Evolutionary conservation across 2,888 invertebrate genomes (phyloP), one percentile per base, ranked within the genome.

Genomic region (Platycnemis pennipes): DNA sequence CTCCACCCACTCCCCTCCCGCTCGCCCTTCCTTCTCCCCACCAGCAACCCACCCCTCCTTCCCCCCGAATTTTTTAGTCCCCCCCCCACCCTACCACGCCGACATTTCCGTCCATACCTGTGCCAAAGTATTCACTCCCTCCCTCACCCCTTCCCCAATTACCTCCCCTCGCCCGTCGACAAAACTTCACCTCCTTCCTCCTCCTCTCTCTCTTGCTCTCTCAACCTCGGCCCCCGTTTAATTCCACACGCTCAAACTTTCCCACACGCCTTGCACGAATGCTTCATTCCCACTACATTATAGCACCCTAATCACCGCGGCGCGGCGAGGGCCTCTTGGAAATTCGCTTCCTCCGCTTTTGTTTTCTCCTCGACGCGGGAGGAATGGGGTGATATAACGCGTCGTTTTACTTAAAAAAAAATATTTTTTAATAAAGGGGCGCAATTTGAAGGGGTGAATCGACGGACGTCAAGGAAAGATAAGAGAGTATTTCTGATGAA

Each of bases 181-280:
- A 13, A 19, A 16, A 13, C 53, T 53, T 26, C 19, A 22, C 2
- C 63, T 63, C n/a, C 63, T 63, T 5, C 16, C 19, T 22, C 26
- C 63, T 22, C n/a, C 63, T 26, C 63, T 8, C 63, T 26, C n/a
- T n/a, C n/a, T n/a, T n/a, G n/a, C n/a, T n/a, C n/a, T n/a, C n/a
- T n/a, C n/a, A n/a, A n/a, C n/a, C 2, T 63, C n/a, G 63, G 63
- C 63, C 63, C 37, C 37, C 77, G 77, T 77, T 31, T 77, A 37
- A 77, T 77, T 77, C 77, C 77, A 77, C 77, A 37, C 77, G 77
- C 11, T 77, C 77, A 77, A 77, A 37, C 77, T 77, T 77, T 77
- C 77, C 77, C 77, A 77, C 77, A 77, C 37, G 77, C 69, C 69
- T 77, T 77, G 31, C 77, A 77, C 77, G 77, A 77, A 77, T 77